Evolutionary conservation across 1,140 invertebrate species (phyloP).

Genomic region (Eurosta solidaginis): DNA sequence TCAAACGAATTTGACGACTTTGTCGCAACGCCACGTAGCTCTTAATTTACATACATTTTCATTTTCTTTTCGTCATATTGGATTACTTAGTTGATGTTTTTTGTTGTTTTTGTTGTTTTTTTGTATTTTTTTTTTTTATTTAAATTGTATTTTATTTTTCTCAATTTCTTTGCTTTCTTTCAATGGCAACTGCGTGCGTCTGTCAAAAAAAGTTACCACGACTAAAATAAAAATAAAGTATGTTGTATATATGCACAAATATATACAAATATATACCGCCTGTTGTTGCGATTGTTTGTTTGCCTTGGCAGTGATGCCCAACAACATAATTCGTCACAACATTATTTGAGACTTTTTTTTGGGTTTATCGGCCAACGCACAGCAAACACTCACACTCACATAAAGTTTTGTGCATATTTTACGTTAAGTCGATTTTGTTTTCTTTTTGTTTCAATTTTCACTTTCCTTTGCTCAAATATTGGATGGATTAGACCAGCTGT

Average conservation of each 20-base stretch:
- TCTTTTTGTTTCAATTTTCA: not conserved
- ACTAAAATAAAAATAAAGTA: no score
- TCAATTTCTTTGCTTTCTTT: no score
- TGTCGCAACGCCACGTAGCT: not conserved
- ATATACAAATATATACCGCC: no score
- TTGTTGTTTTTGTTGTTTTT: not conserved
- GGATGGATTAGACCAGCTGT: no score
- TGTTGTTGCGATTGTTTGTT: not conserved
- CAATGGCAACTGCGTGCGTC: not conserved
- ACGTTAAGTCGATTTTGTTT: not conserved
- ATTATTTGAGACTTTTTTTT: not conserved
- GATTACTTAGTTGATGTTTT: not conserved
- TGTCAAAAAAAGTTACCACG: not conserved
- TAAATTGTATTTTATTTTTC: not conserved
- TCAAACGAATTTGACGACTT: not conserved
- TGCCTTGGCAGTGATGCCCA: not conserved
- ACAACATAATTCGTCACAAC: not conserved
- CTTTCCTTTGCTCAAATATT: no score
- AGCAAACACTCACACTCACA: no score
- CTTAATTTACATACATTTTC: slow-evolving; percentile 7
- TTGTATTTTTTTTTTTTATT: not conserved
- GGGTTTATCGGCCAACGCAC: not conserved
- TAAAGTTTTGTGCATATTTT: no score
- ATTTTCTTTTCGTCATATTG: not conserved
- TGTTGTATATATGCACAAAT: not conserved